Evolutionary conservation across 2,888 invertebrate genomes (phyloP).

Genomic region (Pimpla rufipes): DNA sequence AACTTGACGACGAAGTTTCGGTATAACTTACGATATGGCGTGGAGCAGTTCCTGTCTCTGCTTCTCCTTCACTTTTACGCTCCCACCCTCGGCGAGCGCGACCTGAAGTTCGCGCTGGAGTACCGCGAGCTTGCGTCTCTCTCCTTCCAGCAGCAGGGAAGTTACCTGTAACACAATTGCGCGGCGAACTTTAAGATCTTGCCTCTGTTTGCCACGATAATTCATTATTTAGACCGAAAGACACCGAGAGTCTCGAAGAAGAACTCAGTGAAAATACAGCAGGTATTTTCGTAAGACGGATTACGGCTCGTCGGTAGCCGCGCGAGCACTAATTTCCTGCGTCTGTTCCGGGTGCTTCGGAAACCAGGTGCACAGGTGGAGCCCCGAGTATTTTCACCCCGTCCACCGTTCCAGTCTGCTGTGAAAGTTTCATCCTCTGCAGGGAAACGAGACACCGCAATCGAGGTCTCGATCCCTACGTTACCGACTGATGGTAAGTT

Average conservation of each 20-base stretch:
- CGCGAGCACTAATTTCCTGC: neutral
- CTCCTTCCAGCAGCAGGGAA: conserved; percentile 89
- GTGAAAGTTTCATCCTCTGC: neutral
- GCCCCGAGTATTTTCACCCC: neutral
- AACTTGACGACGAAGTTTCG: conserved; percentile 55
- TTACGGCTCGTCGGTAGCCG: conserved; percentile 5
- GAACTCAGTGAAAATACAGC: neutral
- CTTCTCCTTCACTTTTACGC: conserved; percentile 89
- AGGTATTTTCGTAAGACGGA: neutral
- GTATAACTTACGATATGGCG: conserved; percentile 88
- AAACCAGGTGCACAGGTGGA: neutral
- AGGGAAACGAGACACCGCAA: neutral
- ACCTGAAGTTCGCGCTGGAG: conserved; percentile 89
- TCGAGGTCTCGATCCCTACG: conserved; percentile 3
- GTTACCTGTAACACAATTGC: conserved; percentile 87
- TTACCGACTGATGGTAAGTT: conserved; percentile 39
- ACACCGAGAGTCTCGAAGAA: neutral
- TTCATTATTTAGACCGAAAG: neutral
- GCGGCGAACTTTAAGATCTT: neutral
- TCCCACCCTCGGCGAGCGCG: conserved; percentile 88
- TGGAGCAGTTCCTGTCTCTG: conserved; percentile 89
- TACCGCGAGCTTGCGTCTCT: conserved; percentile 89
- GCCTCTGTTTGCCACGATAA: neutral
- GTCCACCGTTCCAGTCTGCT: neutral
- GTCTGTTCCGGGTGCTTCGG: neutral